Evolutionary conservation across 64 coral and sea anemone species (phyloP).

Genomic region (Pocillopora damicornis): DNA sequence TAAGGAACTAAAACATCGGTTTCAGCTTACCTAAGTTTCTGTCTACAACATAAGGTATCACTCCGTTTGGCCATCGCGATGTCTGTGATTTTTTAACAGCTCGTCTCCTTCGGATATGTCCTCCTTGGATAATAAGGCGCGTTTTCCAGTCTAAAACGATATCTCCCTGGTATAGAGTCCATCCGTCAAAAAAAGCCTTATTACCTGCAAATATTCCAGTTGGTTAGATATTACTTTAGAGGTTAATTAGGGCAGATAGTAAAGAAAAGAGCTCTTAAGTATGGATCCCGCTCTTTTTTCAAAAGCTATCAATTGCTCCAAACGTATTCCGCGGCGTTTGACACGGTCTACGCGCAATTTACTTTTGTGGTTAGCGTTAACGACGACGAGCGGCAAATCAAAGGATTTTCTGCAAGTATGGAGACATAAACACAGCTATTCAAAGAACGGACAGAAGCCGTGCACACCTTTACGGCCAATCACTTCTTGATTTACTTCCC

Average conservation of each 20-base stretch:
- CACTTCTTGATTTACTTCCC: constrained; percentile 85
- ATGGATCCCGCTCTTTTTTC: constrained; percentile 12
- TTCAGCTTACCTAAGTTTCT: constrained; percentile 65
- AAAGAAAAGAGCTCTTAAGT: not conserved
- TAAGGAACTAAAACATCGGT: not conserved
- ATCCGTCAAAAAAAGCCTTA: constrained; percentile 52
- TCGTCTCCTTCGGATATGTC: constrained; percentile 44
- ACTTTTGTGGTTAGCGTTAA: constrained; percentile 25
- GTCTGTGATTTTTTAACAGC: constrained; percentile 69
- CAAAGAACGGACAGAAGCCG: constrained; percentile 33
- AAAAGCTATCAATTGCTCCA: not conserved
- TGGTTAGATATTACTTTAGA: constrained; percentile 26
- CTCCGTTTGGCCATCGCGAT: constrained; percentile 78
- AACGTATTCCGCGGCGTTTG: not conserved
- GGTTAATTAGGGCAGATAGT: constrained; percentile 22
- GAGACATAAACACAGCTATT: constrained; percentile 45
- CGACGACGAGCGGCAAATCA: constrained; percentile 37
- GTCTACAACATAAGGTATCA: constrained; percentile 78
- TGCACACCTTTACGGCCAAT: constrained; percentile 68
- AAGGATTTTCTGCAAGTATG: constrained; percentile 18
- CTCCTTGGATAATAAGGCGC: constrained; percentile 53
- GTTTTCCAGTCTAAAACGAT: constrained; percentile 75
- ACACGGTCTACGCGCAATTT: constrained; percentile 20
- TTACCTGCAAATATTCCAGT: constrained; percentile 52
- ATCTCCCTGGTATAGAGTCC: constrained; percentile 77